These are phyloP conservation scores for Ammospiza caudacuta DNA, from an alignment of 2,113 vertebrate species.

Conservation along the genomic window DNA sequence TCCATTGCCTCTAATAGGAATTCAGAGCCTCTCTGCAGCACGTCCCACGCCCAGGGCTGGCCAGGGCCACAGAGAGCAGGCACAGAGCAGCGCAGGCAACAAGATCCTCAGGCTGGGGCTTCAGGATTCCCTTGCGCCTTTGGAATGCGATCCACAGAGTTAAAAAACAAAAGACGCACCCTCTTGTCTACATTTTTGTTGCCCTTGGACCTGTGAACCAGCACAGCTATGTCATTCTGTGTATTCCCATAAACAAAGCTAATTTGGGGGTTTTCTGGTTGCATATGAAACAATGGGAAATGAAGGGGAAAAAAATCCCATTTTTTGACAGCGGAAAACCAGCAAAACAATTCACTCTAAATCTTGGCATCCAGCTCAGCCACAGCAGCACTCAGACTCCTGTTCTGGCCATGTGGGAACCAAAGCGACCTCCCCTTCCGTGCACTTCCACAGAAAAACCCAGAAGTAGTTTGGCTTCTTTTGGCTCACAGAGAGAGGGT, in stretches of 20 bases:
- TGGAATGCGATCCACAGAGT: neutral
- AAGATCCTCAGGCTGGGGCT: neutral
- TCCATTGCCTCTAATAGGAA: neutral
- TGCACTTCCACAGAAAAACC: neutral
- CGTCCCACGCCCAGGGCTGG: fast-evolving
- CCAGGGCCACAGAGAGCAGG: fast-evolving
- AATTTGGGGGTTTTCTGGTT: neutral
- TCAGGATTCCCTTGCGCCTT: fast-evolving
- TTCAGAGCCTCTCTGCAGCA: fast-evolving
- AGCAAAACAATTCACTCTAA: neutral
- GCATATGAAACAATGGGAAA: neutral
- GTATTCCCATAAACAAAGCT: neutral
- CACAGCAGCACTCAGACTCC: neutral
- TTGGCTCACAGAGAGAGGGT: neutral
- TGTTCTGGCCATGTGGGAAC: fast-evolving
- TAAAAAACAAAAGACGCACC: neutral
- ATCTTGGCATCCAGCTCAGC: neutral
- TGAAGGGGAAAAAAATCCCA: fast-evolving
- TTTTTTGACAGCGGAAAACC: neutral
- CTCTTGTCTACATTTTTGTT: neutral
- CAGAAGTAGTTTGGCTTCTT: neutral
- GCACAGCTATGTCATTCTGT: neutral
- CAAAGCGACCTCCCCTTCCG: too few species aligned
- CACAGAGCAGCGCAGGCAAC: neutral
- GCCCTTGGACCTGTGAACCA: neutral